Evolutionary conservation across 1,140 invertebrate species (phyloP).

Genomic region (Heliconius congener): DNA sequence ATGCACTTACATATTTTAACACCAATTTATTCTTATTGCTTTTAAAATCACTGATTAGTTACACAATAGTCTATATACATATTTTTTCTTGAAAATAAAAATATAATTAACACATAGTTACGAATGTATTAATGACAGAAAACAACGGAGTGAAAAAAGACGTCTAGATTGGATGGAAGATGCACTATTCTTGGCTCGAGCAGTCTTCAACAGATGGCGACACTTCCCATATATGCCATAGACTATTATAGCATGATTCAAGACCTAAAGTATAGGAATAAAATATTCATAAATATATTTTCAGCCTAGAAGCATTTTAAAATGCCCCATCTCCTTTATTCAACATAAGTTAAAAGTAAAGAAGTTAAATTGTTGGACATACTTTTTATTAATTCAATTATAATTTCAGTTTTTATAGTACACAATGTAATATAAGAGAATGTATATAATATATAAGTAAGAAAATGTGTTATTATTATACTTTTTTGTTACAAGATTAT

Average conservation of each 20-base stretch:
- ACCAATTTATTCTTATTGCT: conserved; percentile 45
- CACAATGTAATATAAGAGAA: too few species aligned
- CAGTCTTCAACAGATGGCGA: conserved; percentile 61
- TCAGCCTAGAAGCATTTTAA: too few species aligned
- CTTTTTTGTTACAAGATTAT: too few species aligned
- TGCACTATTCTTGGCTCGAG: conserved; percentile 56
- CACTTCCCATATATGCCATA: conserved; percentile 45
- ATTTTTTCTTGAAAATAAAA: conserved; percentile 57
- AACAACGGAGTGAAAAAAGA: conserved; percentile 74
- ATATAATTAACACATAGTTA: conserved; percentile 64
- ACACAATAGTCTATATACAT: conserved; percentile 59
- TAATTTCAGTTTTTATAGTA: too few species aligned
- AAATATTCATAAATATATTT: too few species aligned
- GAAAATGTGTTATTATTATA: too few species aligned
- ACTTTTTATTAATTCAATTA: too few species aligned
- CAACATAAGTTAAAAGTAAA: too few species aligned
- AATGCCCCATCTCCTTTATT: too few species aligned
- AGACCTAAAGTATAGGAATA: conserved; percentile 47
- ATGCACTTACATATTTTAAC: conserved; percentile 66
- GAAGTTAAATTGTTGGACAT: too few species aligned
- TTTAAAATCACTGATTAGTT: conserved; percentile 50
- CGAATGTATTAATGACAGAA: conserved; percentile 71
- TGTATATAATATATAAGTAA: too few species aligned
- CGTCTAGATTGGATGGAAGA: conserved; percentile 67
- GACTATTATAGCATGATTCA: conserved; percentile 46